Conservation (phyloP, 2,888 invertebrate species). For the Mythimna albipuncta region DNA sequence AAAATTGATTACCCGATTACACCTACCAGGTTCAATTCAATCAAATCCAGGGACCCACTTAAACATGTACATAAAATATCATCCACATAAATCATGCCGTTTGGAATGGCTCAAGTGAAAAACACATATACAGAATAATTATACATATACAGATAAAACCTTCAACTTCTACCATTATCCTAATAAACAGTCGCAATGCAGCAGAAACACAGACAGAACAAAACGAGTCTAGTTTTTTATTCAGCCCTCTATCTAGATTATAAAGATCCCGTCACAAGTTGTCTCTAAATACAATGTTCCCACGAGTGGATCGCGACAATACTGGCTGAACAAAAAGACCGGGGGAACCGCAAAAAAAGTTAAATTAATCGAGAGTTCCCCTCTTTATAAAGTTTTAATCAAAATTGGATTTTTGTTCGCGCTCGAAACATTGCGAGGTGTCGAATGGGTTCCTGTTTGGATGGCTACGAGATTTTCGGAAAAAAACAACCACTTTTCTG, state of each 20-base stretch:
- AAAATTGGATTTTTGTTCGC: conserved; percentile 73
- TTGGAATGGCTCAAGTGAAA: too few relatives aligned
- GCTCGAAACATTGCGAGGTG: conserved; percentile 62
- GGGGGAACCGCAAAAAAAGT: conserved; percentile 72
- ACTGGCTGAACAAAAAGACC: conserved; percentile 53
- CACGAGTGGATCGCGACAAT: conserved; percentile 53
- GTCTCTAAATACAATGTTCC: conserved; percentile 52
- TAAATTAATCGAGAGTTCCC: conserved; percentile 76
- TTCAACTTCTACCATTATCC: too few relatives aligned
- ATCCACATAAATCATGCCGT: too few relatives aligned
- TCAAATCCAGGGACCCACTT: too few relatives aligned
- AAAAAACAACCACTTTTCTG: conserved; percentile 39
- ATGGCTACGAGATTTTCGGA: conserved; percentile 45
- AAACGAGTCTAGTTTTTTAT: neutral
- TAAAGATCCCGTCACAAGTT: conserved; percentile 34
- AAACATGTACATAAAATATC: too few relatives aligned
- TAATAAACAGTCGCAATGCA: neutral
- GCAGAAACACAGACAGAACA: neutral
- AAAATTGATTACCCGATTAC: too few relatives aligned
- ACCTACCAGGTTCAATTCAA: too few relatives aligned
- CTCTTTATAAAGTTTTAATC: conserved; percentile 78
- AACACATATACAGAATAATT: too few relatives aligned
- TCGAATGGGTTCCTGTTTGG: conserved; percentile 59
- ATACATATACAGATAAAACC: too few relatives aligned
- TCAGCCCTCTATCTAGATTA: neutral